Conservation (phyloP, 1,140 invertebrate genomes). For the Macrosteles quadrilineatus region DNA sequence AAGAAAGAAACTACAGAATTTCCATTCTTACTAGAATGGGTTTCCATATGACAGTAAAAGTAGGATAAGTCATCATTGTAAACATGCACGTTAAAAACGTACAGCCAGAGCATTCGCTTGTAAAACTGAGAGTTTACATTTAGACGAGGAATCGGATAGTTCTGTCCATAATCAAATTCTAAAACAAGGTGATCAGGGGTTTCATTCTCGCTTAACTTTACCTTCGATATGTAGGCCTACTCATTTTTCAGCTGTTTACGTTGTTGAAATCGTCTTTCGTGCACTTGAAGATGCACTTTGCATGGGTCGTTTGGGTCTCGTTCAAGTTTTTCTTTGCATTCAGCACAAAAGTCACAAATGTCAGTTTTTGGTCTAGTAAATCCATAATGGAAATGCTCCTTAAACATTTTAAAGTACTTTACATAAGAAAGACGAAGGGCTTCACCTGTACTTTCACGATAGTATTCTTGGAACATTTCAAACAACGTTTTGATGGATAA, state of each 20-base stretch:
- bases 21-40: slow-evolving; percentile 10
- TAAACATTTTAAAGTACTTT: slow-evolving; percentile 4
- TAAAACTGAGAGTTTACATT: slow-evolving; percentile 34
- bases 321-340: slow-evolving; percentile 21
- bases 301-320: slow-evolving; percentile 27
- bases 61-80: slow-evolving; percentile 28
- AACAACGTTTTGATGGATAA: slow-evolving; percentile 13
- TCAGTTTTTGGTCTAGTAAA: slow-evolving; percentile 24
- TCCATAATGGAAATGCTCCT: background rate
- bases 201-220: background rate
- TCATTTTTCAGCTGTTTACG: slow-evolving; percentile 7
- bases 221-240: slow-evolving; percentile 11
- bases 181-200: slow-evolving; percentile 18
- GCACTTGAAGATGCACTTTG: slow-evolving; percentile 24
- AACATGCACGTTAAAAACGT: slow-evolving; percentile 32
- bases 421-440: background rate
- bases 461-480: background rate
- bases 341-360: slow-evolving; percentile 29
- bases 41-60: slow-evolving; percentile 28
- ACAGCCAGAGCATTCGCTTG: slow-evolving; percentile 31
- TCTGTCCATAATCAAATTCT: slow-evolving; percentile 37
- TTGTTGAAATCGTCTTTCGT: slow-evolving; percentile 25
- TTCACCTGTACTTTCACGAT: background rate
- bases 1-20: slow-evolving; percentile 19
- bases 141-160: slow-evolving; percentile 30